These are phyloP conservation scores for Syrmaticus mikado DNA, from an alignment of 2,113 vertebrate genomes.

Conservation along the genomic window DNA sequence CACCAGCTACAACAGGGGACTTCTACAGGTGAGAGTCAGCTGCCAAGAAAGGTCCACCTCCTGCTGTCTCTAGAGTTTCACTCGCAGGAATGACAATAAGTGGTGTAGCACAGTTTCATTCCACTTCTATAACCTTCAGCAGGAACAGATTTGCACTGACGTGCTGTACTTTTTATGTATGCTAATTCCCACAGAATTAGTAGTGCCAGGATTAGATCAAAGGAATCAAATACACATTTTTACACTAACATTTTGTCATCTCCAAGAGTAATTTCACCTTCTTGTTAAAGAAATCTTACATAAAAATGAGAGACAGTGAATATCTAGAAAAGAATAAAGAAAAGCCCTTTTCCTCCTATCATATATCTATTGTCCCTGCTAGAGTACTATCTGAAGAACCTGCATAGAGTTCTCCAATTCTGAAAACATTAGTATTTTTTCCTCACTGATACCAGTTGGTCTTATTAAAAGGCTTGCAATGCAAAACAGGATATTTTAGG, in stretches of 20 bases:
- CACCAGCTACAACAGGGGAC: neutral
- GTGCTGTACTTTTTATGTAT: neutral
- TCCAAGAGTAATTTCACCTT: neutral
- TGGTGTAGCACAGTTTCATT: neutral
- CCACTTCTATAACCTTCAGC: neutral
- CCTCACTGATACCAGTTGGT: neutral
- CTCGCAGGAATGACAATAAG: accelerated
- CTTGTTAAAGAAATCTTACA: neutral
- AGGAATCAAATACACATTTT: neutral
- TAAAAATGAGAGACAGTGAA: neutral
- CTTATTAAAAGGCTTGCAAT: neutral
- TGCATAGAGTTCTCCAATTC: neutral
- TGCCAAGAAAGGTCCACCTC: neutral
- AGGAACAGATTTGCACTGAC: neutral
- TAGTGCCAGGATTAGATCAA: neutral
- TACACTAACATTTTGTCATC: neutral
- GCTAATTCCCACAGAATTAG: neutral
- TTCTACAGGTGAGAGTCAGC: neutral
- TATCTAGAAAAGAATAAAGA: neutral
- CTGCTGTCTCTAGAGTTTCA: neutral
- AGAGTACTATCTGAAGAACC: neutral
- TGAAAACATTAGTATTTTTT: neutral
- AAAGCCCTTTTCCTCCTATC: neutral
- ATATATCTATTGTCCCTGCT: neutral
- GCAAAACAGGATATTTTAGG: neutral